phyloP scores from a whole-genome alignment of 1,140 invertebrate genomes.

The Tachypleus tridentatus region DNA sequence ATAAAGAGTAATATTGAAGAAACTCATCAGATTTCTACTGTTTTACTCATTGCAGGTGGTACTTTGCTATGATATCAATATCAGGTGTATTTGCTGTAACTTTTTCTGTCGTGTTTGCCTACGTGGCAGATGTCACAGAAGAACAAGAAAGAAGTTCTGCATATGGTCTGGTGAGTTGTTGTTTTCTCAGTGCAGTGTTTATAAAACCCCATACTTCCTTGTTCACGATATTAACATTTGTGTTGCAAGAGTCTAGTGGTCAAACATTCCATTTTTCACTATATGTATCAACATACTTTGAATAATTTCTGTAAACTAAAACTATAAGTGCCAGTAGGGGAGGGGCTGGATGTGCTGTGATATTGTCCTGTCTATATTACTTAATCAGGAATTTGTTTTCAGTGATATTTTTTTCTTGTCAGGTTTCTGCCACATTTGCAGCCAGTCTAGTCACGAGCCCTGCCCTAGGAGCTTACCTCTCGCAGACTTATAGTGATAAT shows the following conservation, averaged over 20 bases:
- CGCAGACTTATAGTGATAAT: conserved; percentile 76
- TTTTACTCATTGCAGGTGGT: conserved; percentile 56
- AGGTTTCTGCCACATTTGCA: conserved; percentile 96
- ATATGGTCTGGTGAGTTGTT: conserved; percentile 72
- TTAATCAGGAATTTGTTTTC: too few species aligned
- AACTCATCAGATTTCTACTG: neutral
- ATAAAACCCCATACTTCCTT: too few species aligned
- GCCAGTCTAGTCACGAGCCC: conserved; percentile 95
- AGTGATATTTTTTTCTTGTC: neutral
- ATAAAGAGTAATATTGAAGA: too few species aligned
- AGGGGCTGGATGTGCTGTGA: too few species aligned
- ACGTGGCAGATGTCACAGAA: conserved; percentile 98
- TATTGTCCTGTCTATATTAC: too few species aligned
- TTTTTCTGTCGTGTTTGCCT: conserved; percentile 97
- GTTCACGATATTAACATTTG: too few species aligned
- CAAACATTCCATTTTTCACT: too few species aligned
- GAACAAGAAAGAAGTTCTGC: conserved; percentile 89
- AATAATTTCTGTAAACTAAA: too few species aligned
- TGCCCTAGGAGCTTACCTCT: conserved; percentile 86
- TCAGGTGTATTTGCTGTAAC: conserved; percentile 98
- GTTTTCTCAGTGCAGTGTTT: too few species aligned
- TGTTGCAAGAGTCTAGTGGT: too few species aligned
- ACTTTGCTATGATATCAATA: conserved; percentile 98
- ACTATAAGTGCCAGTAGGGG: too few species aligned
- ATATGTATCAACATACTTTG: too few species aligned